Evolutionary conservation across 2,797 vertebrate species (phyloP), one percentile per base, ranked within the genome.

Genomic region (Argentina silus): DNA sequence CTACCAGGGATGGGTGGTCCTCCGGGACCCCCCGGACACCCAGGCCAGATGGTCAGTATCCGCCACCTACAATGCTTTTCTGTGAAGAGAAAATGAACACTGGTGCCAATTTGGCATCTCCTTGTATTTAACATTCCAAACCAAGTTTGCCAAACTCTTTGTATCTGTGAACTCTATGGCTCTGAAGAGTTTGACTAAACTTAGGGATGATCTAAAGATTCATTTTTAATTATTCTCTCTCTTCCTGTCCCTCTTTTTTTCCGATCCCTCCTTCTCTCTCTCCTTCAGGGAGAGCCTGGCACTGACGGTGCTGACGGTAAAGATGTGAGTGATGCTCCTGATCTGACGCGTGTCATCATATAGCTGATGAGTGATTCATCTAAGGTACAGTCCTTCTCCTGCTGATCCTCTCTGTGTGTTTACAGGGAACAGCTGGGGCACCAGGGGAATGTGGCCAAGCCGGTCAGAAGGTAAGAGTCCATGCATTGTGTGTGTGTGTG

Each of bases 1-100:
- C 90, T 94, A 45, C 83, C 90, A 11, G 98, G 97, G 21, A 93
- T 97, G 82, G 92, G 81, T 1, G 98, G 97, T 9, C 75, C 94
- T 11, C 96, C 96, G 0, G 97, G 98, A 56, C 73, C 94, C 4
- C 96, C 96, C 0, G 98, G 98, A 67, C 96, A 98, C 87, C 96
- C 96, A 0, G 97, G 97, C 3, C 85, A 87, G 0, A 86, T 95
- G 78, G 97, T 99, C 75, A 93, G 95, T 90, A 57, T 12, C 47
- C 53, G 56, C 9, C 7, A 47, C 27, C 42, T 62, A 60, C n/a
- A n/a, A n/a, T n/a, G n/a, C n/a, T n/a, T n/a, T n/a, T n/a, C n/a
- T n/a, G n/a, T n/a, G n/a, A n/a, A n/a, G n/a, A n/a, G n/a, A n/a
- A n/a, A n/a, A n/a, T n/a, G n/a, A n/a, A n/a, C n/a, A n/a, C n/a